Evolutionary conservation across 2,888 invertebrate genomes (phyloP).

Genomic region (Eupithecia insigniata): DNA sequence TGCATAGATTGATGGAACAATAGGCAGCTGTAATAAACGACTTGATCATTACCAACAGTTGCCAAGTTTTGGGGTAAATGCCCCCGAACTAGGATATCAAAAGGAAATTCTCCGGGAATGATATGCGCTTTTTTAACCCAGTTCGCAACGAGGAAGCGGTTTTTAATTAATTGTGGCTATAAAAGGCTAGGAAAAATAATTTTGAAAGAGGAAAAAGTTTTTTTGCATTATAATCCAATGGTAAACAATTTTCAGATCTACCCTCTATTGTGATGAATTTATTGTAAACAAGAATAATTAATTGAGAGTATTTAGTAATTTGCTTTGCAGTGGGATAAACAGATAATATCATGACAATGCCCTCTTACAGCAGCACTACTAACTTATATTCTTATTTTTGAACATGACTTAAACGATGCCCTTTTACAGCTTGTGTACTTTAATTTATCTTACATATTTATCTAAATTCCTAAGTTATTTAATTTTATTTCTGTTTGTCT

Average conservation of each 20-base stretch:
- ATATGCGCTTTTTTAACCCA: slow-evolving; percentile 15
- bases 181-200: background rate
- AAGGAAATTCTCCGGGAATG: slow-evolving; percentile 13
- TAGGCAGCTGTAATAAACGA: slow-evolving; percentile 35
- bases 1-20: slow-evolving; percentile 39
- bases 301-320: background rate
- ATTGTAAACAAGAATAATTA: background rate
- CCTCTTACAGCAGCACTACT: too few relatives aligned
- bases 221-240: background rate
- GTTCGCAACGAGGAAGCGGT: slow-evolving; percentile 8
- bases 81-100: slow-evolving; percentile 26
- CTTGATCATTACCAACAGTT: slow-evolving; percentile 36
- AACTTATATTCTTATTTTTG: too few relatives aligned
- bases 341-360: background rate
- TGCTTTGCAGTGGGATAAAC: background rate
- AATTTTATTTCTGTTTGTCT: too few relatives aligned
- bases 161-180: slow-evolving; percentile 5
- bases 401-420: too few relatives aligned
- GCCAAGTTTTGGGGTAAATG: slow-evolving; percentile 35
- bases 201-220: background rate
- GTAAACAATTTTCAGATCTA: background rate
- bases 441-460: too few relatives aligned
- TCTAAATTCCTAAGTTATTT: too few relatives aligned
- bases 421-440: too few relatives aligned
- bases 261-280: background rate